Base-by-base conservation (phyloP, 2,113 vertebrate species). In the Brachyistius frenatus region DNA sequence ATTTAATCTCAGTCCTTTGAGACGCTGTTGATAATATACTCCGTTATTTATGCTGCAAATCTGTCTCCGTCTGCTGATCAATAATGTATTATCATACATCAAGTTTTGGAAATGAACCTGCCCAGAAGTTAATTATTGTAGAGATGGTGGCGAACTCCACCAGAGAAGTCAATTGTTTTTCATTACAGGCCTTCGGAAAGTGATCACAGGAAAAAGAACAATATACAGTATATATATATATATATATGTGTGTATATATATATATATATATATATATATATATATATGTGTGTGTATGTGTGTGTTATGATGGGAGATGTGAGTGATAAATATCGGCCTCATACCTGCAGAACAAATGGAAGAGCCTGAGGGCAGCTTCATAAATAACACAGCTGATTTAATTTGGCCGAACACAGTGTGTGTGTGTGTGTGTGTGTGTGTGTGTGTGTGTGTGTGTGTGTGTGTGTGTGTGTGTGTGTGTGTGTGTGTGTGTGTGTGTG, bases 31-130 rank as follows among this genome's bases (percentile, higher is more conserved):
- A 89, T 90, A 88, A 90, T 86, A 85, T 60, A 72, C 60, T 85
- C 68, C 62, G 86, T 81, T 83, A 91, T 90, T 91, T 87, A 89
- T 88, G 80, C 65, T 58, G 41, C 54, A 80, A 72, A 92, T 93
- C 88, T 74, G 84, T 91, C 83, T 84, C 78, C 62, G 66, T 82
- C 85, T 64, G 49, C 64, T 84, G 37, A 91, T 93, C 91, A 91
- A 93, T 94, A 93, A 91, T 81, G 84, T 89, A 91, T 91, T 88
- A 90, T 89, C 89, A 93, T 92, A 89, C 55, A 90, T 94, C 83
- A 92, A 33, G 56, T 80, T 89, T 87, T 92, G 79, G 84, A 89
- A 90, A 92, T 90, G 84, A 86, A 91, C 87, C 84, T 91, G 88
- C 73, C 86, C 71, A 88, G 74, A 89, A 89, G 85, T 83, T 87